Evolutionary conservation across 2,797 vertebrate genomes (phyloP).

Genomic region (Notolepis coatsorum): DNA sequence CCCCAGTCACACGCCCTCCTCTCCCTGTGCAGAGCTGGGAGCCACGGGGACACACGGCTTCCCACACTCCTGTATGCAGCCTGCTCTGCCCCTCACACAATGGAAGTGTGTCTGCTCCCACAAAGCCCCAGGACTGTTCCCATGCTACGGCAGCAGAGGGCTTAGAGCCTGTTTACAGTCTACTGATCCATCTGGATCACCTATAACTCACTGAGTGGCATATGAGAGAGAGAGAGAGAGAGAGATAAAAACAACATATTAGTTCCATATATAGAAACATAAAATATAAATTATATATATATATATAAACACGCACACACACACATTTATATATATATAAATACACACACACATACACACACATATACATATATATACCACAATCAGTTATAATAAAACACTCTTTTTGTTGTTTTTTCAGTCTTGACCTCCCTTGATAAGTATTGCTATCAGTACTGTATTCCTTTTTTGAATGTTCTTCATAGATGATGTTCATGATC

Average conservation of each 20-base stretch:
- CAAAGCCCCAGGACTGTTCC: background rate
- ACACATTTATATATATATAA: too few relatives aligned
- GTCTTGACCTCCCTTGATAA: background rate
- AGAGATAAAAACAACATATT: background rate
- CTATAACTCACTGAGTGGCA: background rate
- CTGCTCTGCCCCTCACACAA: conserved; percentile 70
- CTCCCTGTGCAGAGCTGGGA: conserved; percentile 72
- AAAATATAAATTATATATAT: background rate
- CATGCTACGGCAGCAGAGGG: background rate
- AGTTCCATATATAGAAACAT: background rate
- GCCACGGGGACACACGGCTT: conserved; percentile 75
- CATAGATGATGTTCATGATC: background rate
- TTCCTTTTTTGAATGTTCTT: background rate
- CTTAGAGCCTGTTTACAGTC: background rate
- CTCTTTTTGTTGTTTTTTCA: too few relatives aligned
- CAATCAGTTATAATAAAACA: too few relatives aligned
- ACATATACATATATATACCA: too few relatives aligned
- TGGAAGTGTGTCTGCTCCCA: conserved; percentile 77
- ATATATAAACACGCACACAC: too few relatives aligned
- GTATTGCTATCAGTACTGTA: background rate
- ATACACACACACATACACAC: too few relatives aligned
- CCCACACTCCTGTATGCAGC: conserved; percentile 80
- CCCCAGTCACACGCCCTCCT: conserved; percentile 69
- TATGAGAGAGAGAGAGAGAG: conserved; percentile 17
- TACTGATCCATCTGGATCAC: background rate